These are phyloP conservation scores for Anthoscopus minutus DNA, from an alignment of 2,113 vertebrate species.

Conservation along the genomic window DNA sequence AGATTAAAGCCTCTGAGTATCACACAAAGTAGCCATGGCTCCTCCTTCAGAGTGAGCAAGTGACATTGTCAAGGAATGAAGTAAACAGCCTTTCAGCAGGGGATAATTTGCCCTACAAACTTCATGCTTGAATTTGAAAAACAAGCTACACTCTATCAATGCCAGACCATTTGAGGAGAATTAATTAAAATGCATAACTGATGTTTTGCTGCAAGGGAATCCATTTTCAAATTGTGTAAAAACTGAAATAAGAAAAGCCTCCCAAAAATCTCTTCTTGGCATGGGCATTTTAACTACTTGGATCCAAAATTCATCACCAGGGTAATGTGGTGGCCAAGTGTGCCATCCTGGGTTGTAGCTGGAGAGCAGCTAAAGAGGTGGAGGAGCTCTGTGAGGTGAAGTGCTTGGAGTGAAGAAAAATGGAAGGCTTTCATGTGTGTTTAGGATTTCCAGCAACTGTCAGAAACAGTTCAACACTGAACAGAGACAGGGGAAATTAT, in stretches of 20 bases:
- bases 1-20: not conserved
- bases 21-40: not conserved
- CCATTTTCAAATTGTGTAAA: not conserved
- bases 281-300: not conserved
- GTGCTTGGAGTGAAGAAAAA: not conserved
- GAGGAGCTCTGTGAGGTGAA: not conserved
- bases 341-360: not conserved
- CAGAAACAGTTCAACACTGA: not conserved
- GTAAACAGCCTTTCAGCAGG: constrained; percentile 11
- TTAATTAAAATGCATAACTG: not conserved
- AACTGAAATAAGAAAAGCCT: not conserved
- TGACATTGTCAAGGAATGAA: not conserved
- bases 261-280: not conserved
- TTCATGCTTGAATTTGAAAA: not conserved
- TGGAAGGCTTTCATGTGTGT: not conserved
- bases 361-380: not conserved
- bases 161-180: not conserved
- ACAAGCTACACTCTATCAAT: not conserved
- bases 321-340: not conserved
- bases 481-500: not conserved
- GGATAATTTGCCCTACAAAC: constrained; percentile 34
- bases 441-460: not conserved
- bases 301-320: not conserved
- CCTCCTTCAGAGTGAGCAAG: constrained; percentile 10
- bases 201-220: not conserved